Percentiles rank a stretch among this genome's conserved stretches.
phyloP scores from a whole-genome alignment of 2,888 invertebrate species.

The Morpho deidamia region DNA sequence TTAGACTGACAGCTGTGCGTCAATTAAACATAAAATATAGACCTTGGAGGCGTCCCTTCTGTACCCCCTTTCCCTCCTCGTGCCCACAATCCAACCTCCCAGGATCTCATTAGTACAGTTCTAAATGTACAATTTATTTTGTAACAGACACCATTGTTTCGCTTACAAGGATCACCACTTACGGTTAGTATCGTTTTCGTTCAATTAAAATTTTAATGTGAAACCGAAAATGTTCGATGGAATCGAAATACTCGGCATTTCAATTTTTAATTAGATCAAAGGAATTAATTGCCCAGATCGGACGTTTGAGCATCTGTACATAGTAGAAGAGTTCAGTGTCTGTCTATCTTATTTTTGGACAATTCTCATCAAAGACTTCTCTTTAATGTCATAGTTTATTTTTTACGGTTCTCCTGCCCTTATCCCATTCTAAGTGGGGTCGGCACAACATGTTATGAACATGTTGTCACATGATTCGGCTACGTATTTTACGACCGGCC shows the following conservation, averaged over 20 bases:
- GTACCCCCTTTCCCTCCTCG: constrained; percentile 23
- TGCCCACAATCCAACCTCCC: constrained; percentile 42
- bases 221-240: constrained; percentile 15
- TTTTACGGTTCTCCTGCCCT: too few relatives aligned
- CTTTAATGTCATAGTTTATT: too few relatives aligned
- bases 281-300: too few relatives aligned
- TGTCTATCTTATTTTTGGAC: too few relatives aligned
- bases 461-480: too few relatives aligned
- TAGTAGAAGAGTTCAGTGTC: too few relatives aligned
- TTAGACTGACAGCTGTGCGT: constrained; percentile 72
- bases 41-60: constrained; percentile 46
- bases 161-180: constrained; percentile 58
- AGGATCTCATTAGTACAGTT: constrained; percentile 68
- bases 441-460: too few relatives aligned
- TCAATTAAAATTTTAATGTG: constrained; percentile 32
- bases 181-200: constrained; percentile 41
- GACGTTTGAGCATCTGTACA: too few relatives aligned
- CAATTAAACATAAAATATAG: constrained; percentile 76
- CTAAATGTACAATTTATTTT: constrained; percentile 72
- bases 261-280: constrained; percentile 1
- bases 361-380: too few relatives aligned
- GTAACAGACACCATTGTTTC: constrained; percentile 68
- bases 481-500: too few relatives aligned
- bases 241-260: constrained; percentile 14
- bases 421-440: too few relatives aligned